Conservation (phyloP, 2,113 vertebrate species). For the Corydoras maculifer region DNA sequence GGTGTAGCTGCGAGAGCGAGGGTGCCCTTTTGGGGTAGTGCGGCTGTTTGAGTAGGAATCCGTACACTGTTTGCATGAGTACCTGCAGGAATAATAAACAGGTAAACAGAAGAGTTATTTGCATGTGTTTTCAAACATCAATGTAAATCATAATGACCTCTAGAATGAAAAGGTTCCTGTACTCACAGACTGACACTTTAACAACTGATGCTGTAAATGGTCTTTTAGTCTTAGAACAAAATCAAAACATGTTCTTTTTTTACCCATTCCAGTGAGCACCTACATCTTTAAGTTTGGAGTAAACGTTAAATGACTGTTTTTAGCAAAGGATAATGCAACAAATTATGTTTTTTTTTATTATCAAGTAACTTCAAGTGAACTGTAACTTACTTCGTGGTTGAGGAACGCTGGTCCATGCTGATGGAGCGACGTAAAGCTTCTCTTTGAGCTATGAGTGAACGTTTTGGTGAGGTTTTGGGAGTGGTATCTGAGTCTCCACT, state of each 20-base stretch:
- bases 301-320: too few relatives aligned
- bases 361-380: too few relatives aligned
- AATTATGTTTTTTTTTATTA: too few relatives aligned
- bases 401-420: slow-evolving; percentile 91
- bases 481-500: slow-evolving; percentile 88
- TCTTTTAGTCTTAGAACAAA: too few relatives aligned
- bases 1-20: slow-evolving; percentile 83
- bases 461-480: slow-evolving; percentile 82
- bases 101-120: not conserved
- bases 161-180: too few relatives aligned
- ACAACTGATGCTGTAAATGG: not conserved
- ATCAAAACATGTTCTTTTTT: too few relatives aligned
- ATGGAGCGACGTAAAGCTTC: slow-evolving; percentile 86
- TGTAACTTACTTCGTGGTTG: slow-evolving; percentile 53
- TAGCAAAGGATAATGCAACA: too few relatives aligned
- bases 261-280: too few relatives aligned
- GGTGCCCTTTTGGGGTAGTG: slow-evolving; percentile 81
- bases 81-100: slow-evolving; percentile 54
- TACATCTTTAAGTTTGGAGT: too few relatives aligned
- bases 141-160: not conserved
- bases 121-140: not conserved
- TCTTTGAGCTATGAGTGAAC: slow-evolving; percentile 72
- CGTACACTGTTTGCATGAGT: slow-evolving; percentile 78
- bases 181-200: too few relatives aligned
- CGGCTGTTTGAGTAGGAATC: slow-evolving; percentile 80